phyloP scores from a whole-genome alignment of 2,797 vertebrate species.

The Catamblyrhynchus diadema region DNA sequence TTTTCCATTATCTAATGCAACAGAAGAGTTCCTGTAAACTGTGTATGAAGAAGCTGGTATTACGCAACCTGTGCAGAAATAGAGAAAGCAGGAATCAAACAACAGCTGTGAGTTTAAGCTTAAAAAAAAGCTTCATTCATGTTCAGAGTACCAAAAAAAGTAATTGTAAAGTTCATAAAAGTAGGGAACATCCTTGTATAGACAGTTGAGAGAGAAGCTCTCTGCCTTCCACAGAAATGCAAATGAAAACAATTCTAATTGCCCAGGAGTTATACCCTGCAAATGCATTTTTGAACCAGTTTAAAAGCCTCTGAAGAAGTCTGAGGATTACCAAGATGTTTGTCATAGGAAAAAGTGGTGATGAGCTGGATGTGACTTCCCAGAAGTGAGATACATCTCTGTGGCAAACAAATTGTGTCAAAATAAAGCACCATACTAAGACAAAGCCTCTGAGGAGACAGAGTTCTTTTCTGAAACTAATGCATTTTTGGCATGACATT shows the following conservation, averaged over 20 bases:
- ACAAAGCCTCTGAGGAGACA: neutral
- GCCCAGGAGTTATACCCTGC: neutral
- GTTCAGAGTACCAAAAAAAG: neutral
- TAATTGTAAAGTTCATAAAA: neutral
- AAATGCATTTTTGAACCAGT: neutral
- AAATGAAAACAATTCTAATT: neutral
- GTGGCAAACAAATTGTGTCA: neutral
- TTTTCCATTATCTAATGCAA: conserved; percentile 49
- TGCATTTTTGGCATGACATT: neutral
- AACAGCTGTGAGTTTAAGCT: neutral
- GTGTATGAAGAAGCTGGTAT: neutral
- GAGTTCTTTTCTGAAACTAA: neutral
- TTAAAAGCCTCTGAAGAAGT: neutral
- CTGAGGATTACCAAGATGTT: neutral
- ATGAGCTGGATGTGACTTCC: neutral
- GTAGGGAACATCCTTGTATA: neutral
- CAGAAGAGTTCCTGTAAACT: conserved; percentile 7
- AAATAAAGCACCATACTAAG: neutral
- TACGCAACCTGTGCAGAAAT: neutral
- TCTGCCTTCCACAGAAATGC: neutral
- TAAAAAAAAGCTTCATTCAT: neutral
- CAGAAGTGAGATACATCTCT: neutral
- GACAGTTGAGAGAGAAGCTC: neutral
- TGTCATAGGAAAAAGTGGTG: neutral
- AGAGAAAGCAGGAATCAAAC: conserved; percentile 1